These are phyloP conservation scores for Tragelaphus eurycerus DNA, from an alignment of 2,797 vertebrate species.

Conservation along the genomic window DNA sequence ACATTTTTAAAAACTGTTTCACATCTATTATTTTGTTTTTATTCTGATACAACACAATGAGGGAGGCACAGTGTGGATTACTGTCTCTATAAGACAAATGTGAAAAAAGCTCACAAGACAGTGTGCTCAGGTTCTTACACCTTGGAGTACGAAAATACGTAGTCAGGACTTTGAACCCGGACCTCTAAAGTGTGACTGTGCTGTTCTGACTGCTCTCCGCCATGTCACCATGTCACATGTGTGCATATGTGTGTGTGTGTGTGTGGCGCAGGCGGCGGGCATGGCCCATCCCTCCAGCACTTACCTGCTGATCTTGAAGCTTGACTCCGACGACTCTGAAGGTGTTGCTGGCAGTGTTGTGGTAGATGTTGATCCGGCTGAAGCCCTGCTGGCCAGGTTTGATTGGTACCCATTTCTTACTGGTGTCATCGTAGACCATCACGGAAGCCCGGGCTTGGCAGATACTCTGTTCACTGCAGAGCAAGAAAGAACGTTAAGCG, in stretches of 20 bases:
- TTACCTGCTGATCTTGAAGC: slow-evolving; percentile 99
- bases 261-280: rapidly evolving
- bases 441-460: slow-evolving; percentile 99
- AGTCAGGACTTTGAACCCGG: background rate
- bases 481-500: slow-evolving; percentile 7
- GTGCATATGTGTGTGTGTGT: rapidly evolving
- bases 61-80: background rate
- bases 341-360: slow-evolving; percentile 92
- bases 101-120: background rate
- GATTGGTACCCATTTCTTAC: slow-evolving; percentile 99
- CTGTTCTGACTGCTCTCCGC: background rate
- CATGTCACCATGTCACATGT: rapidly evolving
- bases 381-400: slow-evolving; percentile 98
- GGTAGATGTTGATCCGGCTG: slow-evolving; percentile 99
- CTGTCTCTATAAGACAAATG: background rate
- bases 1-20: background rate
- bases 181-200: background rate
- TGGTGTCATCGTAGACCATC: slow-evolving; percentile 99
- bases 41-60: background rate
- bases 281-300: background rate
- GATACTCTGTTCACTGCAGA: slow-evolving; percentile 97
- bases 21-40: background rate
- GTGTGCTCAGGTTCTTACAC: background rate
- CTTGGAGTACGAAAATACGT: rapidly evolving
- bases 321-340: slow-evolving; percentile 98